A percentile compares a stretch with the other conserved stretches of the same genome.
Conservation (phyloP, 2,113 vertebrate genomes). For the Percina caprodes region DNA sequence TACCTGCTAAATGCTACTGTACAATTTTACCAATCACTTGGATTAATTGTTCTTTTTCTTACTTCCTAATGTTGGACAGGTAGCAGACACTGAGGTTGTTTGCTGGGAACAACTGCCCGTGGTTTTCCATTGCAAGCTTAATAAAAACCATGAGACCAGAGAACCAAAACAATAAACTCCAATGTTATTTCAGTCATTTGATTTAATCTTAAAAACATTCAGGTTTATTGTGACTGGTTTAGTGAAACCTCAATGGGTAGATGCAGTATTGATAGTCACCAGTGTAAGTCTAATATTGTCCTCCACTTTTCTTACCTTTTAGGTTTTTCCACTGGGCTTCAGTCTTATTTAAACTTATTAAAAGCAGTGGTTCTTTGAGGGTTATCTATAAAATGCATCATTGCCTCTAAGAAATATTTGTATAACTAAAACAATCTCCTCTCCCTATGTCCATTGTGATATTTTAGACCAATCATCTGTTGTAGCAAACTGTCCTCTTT, state of each 20-base stretch:
- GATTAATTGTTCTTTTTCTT: not conserved
- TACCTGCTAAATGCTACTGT: not conserved
- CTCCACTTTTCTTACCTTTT: not conserved
- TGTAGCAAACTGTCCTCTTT: not conserved
- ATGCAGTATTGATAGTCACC: not conserved
- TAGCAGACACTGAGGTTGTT: not conserved
- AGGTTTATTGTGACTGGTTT: not conserved
- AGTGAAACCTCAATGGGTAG: not conserved
- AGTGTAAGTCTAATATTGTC: not conserved
- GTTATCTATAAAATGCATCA: slow-evolving; percentile 10
- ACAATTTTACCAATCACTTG: not conserved
- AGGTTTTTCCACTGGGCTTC: not conserved
- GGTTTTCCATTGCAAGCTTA: not conserved
- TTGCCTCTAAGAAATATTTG: slow-evolving; percentile 49
- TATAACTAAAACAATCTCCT: slow-evolving; percentile 29
- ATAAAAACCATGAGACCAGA: too few relatives aligned
- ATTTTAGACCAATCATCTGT: slow-evolving; percentile 1
- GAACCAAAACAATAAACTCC: not conserved
- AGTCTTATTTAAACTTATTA: not conserved
- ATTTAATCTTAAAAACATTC: not conserved
- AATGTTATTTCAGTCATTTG: not conserved
- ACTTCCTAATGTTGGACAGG: not conserved
- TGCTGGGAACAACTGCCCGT: not conserved
- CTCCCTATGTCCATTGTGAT: slow-evolving; percentile 8
- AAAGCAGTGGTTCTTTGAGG: not conserved